phyloP scores from a whole-genome alignment of 2,888 invertebrate genomes.

The Drosophila atripex region DNA sequence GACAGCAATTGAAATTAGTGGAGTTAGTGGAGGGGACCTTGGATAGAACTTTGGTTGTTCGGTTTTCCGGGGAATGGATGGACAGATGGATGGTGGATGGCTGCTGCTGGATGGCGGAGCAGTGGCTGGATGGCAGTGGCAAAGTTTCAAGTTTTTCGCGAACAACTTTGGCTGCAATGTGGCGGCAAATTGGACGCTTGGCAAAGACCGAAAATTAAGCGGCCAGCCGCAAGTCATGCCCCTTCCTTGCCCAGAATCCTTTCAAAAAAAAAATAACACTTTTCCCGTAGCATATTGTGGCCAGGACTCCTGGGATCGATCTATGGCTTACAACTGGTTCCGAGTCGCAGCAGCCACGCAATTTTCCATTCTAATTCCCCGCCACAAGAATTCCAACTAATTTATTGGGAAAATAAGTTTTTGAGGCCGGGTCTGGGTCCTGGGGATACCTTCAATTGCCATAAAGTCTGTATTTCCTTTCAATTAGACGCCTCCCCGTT shows the following conservation, averaged over 20 bases:
- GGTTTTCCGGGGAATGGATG: conserved; percentile 4
- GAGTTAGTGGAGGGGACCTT: conserved; percentile 13
- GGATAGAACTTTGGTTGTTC: not conserved
- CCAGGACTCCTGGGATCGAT: not conserved
- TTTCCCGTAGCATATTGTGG: conserved; percentile 1
- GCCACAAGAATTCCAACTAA: conserved; percentile 1
- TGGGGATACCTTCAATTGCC: no score
- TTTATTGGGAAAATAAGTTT: not conserved
- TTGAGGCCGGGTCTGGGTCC: no score
- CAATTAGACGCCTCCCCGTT: not conserved
- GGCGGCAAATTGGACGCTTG: conserved; percentile 75
- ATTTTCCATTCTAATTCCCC: not conserved
- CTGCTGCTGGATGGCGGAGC: not conserved
- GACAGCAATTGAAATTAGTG: conserved; percentile 73
- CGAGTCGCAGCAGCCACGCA: no score
- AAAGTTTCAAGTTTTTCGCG: conserved; percentile 57
- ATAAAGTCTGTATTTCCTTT: not conserved
- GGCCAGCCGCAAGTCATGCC: conserved; percentile 61
- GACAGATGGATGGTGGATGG: no score
- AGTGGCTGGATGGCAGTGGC: conserved; percentile 24
- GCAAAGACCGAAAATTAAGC: conserved; percentile 70
- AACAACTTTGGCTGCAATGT: conserved; percentile 74
- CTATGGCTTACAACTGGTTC: not conserved
- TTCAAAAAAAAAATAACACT: not conserved
- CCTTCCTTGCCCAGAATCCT: not conserved